Base-by-base conservation (phyloP, 2,797 vertebrate genomes). In the Ctenopoma kingsleyae region DNA sequence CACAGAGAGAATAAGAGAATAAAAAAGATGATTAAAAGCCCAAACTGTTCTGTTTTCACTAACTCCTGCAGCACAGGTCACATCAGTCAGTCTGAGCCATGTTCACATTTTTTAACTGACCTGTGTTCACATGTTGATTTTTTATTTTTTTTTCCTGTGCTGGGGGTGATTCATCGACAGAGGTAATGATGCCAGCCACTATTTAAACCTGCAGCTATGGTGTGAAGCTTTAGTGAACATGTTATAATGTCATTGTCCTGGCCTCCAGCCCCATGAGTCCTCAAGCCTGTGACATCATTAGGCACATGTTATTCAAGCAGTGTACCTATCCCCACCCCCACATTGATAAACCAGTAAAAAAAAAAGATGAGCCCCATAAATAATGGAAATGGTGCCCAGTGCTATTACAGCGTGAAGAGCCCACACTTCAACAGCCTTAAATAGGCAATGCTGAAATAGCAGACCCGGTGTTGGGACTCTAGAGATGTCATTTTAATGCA, bases 371-470 rank as follows among this genome's bases (percentile, higher is more conserved):
- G 73, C 73, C 70, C 80, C 69, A 95, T 96, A 95, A 96, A 96
- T 96, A 95, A 96, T 94, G 92, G 91, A 96, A 82, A 88, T 76
- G 80, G 87, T 87, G 84, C 85, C 92, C 71, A 74, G 89, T 83
- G 90, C 92, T 87, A 90, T 94, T 95, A 74, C 81, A 74, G 89
- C 78, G 63, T 88, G 92, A 91, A 95, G 93, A 92, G 89, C 84
- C 87, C 35, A 80, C 89, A 90, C 89, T 91, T 92, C 90, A 89
- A 91, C 62, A 76, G 89, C 89, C 93, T 92, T 92, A 94, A 95
- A 96, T 89, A 90, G 91, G 81, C 85, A 80, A 90, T 93, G 88
- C 83, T 90, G 92, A 93, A 94, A 94, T 91, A 93, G 81, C 81
- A 79, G 86, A 83, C 89, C 55, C 38, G 67, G 60, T 54, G 54